Conservation (phyloP, 2,888 invertebrate species). For the Drosophila anomelani region DNA sequence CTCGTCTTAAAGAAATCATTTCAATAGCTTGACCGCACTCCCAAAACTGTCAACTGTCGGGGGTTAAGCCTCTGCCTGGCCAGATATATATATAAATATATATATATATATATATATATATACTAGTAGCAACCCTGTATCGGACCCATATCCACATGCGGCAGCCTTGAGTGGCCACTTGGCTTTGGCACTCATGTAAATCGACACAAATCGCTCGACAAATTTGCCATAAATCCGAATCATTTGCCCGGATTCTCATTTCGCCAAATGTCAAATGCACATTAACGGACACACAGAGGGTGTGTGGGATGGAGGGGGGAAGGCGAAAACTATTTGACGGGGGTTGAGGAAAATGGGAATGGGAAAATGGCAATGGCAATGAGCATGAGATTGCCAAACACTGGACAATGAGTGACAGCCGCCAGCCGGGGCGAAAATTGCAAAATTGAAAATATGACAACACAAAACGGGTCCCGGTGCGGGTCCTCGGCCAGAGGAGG, state of each 20-base stretch:
- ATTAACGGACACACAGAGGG: conserved; percentile 62
- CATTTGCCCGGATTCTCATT: conserved; percentile 80
- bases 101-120: not conserved
- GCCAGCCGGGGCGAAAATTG: conserved; percentile 53
- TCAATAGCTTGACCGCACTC: conserved; percentile 8
- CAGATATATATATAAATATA: not conserved
- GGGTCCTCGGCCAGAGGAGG: conserved; percentile 19
- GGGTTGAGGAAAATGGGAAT: conserved; percentile 38
- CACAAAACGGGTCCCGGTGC: conserved; percentile 49
- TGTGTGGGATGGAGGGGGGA: not conserved
- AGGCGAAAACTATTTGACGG: conserved; percentile 56
- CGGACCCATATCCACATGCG: conserved; percentile 35
- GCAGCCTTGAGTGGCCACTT: conserved; percentile 73
- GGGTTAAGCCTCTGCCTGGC: not conserved
- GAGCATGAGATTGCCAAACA: conserved; percentile 46
- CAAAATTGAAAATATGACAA: conserved; percentile 78
- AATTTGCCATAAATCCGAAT: conserved; percentile 77
- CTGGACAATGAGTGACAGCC: conserved; percentile 32
- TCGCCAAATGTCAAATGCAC: conserved; percentile 77
- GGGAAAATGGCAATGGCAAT: conserved; percentile 18
- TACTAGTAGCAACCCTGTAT: not conserved
- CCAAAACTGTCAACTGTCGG: conserved; percentile 3
- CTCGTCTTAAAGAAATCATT: not conserved
- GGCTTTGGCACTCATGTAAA: conserved; percentile 79
- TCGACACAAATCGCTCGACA: conserved; percentile 77